phyloP scores from a whole-genome alignment of 2,888 invertebrate genomes.

The Apamea crenata region DNA sequence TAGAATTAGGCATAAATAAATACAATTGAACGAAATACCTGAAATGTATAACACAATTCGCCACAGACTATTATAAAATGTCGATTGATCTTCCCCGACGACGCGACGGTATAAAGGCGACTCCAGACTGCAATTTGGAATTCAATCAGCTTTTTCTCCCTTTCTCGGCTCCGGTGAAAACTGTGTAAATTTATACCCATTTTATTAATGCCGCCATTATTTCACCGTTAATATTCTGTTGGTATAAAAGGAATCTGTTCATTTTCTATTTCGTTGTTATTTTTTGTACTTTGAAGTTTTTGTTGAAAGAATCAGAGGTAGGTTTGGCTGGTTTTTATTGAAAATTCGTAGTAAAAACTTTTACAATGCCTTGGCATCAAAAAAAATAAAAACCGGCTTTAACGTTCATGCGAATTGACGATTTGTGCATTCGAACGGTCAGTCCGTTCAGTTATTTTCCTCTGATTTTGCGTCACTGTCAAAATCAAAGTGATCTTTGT shows the following conservation, averaged over 20 bases:
- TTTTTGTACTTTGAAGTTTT: background rate
- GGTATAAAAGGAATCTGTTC: constrained; percentile 18
- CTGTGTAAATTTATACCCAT: constrained; percentile 73
- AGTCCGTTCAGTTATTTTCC: background rate
- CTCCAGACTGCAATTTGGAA: constrained; percentile 80
- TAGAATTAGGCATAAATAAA: background rate
- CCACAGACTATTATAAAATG: constrained; percentile 43
- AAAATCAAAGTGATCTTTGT: background rate
- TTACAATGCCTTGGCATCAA: background rate
- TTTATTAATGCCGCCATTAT: constrained; percentile 71
- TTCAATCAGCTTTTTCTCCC: constrained; percentile 81
- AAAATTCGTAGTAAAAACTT: background rate
- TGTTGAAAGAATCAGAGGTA: background rate
- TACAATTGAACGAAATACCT: background rate
- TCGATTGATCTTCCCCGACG: constrained; percentile 55
- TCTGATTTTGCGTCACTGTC: too few species aligned
- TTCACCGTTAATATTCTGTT: constrained; percentile 56
- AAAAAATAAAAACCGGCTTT: background rate
- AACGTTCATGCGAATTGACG: background rate
- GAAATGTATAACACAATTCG: constrained; percentile 21
- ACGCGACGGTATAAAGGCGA: constrained; percentile 64
- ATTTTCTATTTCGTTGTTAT: constrained; percentile 9
- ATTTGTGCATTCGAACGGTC: background rate
- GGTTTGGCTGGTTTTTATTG: background rate
- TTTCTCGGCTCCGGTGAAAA: constrained; percentile 69